Evolutionary conservation across 2,888 invertebrate species (phyloP).

Genomic region (Spodoptera picta): DNA sequence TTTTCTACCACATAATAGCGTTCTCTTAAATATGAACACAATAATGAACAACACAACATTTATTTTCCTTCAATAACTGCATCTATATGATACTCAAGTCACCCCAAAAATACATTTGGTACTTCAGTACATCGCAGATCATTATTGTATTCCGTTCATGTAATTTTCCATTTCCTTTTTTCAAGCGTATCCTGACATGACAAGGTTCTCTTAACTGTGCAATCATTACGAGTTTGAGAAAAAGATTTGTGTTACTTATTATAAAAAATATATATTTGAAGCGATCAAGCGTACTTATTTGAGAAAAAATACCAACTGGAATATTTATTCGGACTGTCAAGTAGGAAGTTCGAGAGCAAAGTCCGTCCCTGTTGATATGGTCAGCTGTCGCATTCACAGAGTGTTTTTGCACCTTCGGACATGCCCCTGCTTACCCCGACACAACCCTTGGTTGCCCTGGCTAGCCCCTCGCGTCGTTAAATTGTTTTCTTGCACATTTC

Average conservation of each 20-base stretch:
- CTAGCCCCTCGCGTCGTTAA: constrained; percentile 70
- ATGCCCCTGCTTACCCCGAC: constrained; percentile 42
- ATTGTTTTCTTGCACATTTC: constrained; percentile 81
- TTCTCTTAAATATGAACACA: no score
- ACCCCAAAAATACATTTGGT: constrained; percentile 2
- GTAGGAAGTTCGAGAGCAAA: constrained; percentile 42
- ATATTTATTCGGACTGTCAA: neutral
- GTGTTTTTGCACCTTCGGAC: constrained; percentile 78
- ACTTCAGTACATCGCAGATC: constrained; percentile 36
- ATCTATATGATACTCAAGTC: no score
- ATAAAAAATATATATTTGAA: neutral
- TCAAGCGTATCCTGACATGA: constrained; percentile 18
- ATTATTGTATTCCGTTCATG: constrained; percentile 41
- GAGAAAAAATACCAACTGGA: neutral
- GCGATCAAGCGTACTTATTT: neutral
- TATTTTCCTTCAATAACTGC: no score
- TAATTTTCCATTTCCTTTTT: constrained; percentile 41
- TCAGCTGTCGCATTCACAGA: constrained; percentile 85
- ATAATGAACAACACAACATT: no score
- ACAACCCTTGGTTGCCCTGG: constrained; percentile 31
- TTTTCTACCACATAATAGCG: no score
- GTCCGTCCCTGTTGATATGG: constrained; percentile 70
- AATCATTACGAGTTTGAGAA: constrained; percentile 7
- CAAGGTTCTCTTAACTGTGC: constrained; percentile 11
- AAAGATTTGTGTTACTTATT: constrained; percentile 1